A percentile compares a stretch with the other conserved stretches of the same genome.
These are phyloP conservation scores for Chloroclysta siterata DNA, from an alignment of 2,888 invertebrate species.

Conservation along the genomic window DNA sequence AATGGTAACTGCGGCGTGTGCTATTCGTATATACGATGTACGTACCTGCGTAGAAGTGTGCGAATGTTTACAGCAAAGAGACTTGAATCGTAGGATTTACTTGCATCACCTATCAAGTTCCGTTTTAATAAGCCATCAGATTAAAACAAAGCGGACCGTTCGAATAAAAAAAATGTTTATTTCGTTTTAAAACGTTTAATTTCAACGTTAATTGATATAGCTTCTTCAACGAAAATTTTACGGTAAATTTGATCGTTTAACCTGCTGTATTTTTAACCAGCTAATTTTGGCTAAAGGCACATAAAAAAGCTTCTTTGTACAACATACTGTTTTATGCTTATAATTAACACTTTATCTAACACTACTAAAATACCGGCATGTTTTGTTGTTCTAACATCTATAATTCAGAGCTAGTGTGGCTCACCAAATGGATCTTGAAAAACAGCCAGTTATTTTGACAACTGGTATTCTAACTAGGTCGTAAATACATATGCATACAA, in stretches of 20 bases:
- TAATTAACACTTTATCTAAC: constrained; percentile 71
- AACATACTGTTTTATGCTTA: constrained; percentile 51
- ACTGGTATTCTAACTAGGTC: constrained; percentile 57
- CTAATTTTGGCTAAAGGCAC: constrained; percentile 32
- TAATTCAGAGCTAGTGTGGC: constrained; percentile 72
- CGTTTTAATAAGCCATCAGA: constrained; percentile 34
- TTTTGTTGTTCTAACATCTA: constrained; percentile 76
- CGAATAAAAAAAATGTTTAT: constrained; percentile 33
- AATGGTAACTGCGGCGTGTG: constrained; percentile 69
- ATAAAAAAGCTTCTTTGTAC: constrained; percentile 47
- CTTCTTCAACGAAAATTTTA: constrained; percentile 24
- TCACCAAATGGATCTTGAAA: constrained; percentile 79
- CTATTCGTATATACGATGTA: constrained; percentile 34
- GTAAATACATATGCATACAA: constrained; percentile 54
- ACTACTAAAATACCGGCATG: constrained; percentile 71
- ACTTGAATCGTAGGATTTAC: constrained; percentile 35
- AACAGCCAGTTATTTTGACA: constrained; percentile 82
- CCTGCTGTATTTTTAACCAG: constrained; percentile 9
- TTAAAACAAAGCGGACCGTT: constrained; percentile 41
- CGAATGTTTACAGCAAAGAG: constrained; percentile 22
- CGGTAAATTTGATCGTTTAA: constrained; percentile 17
- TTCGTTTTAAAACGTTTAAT: constrained; percentile 17
- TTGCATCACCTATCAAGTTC: constrained; percentile 29
- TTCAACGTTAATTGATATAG: constrained; percentile 18
- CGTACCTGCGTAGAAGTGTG: constrained; percentile 24